Evolutionary conservation across 92 coral and sea anemone species (phyloP).

Genomic region (Scolanthus callimorphus): DNA sequence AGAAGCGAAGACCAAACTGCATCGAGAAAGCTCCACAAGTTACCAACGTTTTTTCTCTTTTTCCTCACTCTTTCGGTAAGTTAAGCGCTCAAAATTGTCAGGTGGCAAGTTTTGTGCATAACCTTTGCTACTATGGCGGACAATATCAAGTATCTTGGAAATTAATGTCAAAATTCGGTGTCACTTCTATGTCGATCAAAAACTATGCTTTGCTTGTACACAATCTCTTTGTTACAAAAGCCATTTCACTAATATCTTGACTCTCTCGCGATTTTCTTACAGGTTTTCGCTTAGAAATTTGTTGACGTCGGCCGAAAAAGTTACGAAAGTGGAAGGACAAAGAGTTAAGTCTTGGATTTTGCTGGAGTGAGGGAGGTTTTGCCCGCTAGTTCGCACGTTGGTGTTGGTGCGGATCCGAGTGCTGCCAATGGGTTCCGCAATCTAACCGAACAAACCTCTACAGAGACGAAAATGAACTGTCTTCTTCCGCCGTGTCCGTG

Average conservation of each 20-base stretch:
- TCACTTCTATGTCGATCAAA: too few relatives aligned
- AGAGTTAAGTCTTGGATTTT: slow-evolving; percentile 95
- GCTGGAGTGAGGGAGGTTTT: slow-evolving; percentile 93
- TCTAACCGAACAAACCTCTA: slow-evolving; percentile 48
- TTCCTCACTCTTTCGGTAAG: not conserved
- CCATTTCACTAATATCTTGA: not conserved
- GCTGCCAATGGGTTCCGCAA: slow-evolving; percentile 93
- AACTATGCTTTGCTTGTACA: not conserved
- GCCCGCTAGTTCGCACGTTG: slow-evolving; percentile 69
- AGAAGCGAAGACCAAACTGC: not conserved
- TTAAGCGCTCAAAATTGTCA: not conserved
- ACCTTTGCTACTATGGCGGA: too few relatives aligned
- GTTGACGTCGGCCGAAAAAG: slow-evolving; percentile 31
- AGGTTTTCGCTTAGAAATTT: slow-evolving; percentile 32
- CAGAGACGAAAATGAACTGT: slow-evolving; percentile 71
- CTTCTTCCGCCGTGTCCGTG: slow-evolving; percentile 93
- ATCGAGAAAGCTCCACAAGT: not conserved
- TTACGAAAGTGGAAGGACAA: slow-evolving; percentile 99
- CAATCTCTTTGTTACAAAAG: not conserved
- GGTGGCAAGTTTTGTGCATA: not conserved
- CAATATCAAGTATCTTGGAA: too few relatives aligned
- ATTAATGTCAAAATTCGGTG: too few relatives aligned
- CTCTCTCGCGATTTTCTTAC: not conserved
- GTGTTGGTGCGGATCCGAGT: slow-evolving; percentile 58
- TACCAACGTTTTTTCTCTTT: not conserved